Evolutionary conservation across 2,113 vertebrate species (phyloP).

Genomic region (cattle (Bos taurus)): ARS-UCD2.0 NC_037349.1:43338001-43338500

Average conservation of each 20-base stretch:
- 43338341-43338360: not conserved
- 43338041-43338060: not conserved
- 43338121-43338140: not conserved
- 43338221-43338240: not conserved
- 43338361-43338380: not conserved
- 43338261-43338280: not conserved
- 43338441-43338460: slow-evolving; percentile 93
- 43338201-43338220: slow-evolving; percentile 4
- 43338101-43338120: not conserved
- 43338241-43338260: slow-evolving; percentile 1
- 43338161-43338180: not conserved
- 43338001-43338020: not conserved
- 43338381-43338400: not conserved
- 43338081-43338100: not conserved
- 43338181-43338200: not conserved
- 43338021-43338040: not conserved
- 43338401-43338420: not conserved
- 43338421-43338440: slow-evolving; percentile 65
- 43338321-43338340: not conserved
- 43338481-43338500: slow-evolving; percentile 96
- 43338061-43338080: not conserved
- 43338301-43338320: not conserved
- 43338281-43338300: not conserved
- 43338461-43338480: slow-evolving; percentile 95
- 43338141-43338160: slow-evolving; percentile 25